phyloP scores from a whole-genome alignment of 2,888 invertebrate genomes.

The Athalia circularis region DNA sequence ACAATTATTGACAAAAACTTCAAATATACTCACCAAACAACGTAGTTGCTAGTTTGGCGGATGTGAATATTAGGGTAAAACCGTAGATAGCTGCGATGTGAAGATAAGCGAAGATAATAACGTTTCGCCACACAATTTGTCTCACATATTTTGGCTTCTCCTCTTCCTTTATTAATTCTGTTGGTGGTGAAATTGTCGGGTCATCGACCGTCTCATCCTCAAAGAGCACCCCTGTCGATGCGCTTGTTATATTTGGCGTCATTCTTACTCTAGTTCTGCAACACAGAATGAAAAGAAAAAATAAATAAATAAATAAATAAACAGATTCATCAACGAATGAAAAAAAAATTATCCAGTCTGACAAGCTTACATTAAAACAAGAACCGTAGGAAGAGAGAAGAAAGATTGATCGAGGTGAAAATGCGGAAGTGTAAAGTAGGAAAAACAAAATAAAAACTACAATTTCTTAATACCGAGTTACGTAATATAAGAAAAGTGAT shows the following conservation, averaged over 20 bases:
- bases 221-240: slow-evolving; percentile 71
- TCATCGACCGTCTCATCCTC: slow-evolving; percentile 66
- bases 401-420: too few species aligned
- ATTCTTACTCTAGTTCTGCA: slow-evolving; percentile 63
- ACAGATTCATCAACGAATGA: neutral
- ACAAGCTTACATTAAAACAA: too few species aligned
- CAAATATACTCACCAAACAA: slow-evolving; percentile 80
- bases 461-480: neutral
- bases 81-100: slow-evolving; percentile 87
- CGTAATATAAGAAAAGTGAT: too few species aligned
- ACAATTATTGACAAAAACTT: too few species aligned
- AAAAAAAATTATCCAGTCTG: neutral
- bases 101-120: slow-evolving; percentile 85
- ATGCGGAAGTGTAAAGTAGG: neutral
- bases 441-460: neutral
- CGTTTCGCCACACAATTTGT: slow-evolving; percentile 87
- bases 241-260: slow-evolving; percentile 74
- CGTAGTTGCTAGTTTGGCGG: slow-evolving; percentile 84
- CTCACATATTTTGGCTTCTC: slow-evolving; percentile 57
- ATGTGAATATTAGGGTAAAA: slow-evolving; percentile 82
- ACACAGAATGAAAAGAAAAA: slow-evolving; percentile 18
- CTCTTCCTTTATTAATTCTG: slow-evolving; percentile 37
- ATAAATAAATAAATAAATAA: neutral
- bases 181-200: neutral
- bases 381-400: too few species aligned